These are phyloP conservation scores for Ptychobarbus kaznakovi DNA, from an alignment of 2,797 vertebrate species.

Conservation along the genomic window DNA sequence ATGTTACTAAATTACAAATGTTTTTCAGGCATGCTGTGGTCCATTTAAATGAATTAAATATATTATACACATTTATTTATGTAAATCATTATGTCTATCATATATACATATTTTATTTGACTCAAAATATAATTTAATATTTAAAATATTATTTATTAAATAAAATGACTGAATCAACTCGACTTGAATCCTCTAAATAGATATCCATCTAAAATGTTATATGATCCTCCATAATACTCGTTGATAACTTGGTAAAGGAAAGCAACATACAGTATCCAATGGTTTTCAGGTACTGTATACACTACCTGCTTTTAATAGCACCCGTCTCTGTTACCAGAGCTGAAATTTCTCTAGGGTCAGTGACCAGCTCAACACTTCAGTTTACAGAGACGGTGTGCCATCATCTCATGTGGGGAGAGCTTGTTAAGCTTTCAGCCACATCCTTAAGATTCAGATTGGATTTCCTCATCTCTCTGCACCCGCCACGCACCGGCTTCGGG, in stretches of 20 bases:
- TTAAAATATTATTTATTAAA: not conserved
- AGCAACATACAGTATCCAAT: slow-evolving; percentile 5
- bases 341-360: slow-evolving; percentile 42
- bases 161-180: not conserved
- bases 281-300: slow-evolving; percentile 31
- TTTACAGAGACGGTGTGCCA: slow-evolving; percentile 43
- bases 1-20: not conserved
- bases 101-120: not conserved
- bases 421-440: slow-evolving; percentile 60
- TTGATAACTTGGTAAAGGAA: not conserved
- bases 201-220: slow-evolving; percentile 5
- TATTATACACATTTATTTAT: not conserved
- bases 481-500: slow-evolving; percentile 56
- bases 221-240: not conserved
- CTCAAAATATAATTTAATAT: not conserved
- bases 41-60: not conserved
- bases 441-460: slow-evolving; percentile 68
- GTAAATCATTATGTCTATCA: not conserved
- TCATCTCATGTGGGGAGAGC: slow-evolving; percentile 54
- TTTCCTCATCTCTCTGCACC: slow-evolving; percentile 77
- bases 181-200: not conserved
- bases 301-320: slow-evolving; percentile 24
- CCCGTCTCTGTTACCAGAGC: slow-evolving; percentile 47
- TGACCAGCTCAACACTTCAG: slow-evolving; percentile 43
- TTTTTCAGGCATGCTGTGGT: not conserved